These are phyloP conservation scores for Sebastes baramenuke DNA, from an alignment of 2,797 vertebrate species.

Conservation along the genomic window DNA sequence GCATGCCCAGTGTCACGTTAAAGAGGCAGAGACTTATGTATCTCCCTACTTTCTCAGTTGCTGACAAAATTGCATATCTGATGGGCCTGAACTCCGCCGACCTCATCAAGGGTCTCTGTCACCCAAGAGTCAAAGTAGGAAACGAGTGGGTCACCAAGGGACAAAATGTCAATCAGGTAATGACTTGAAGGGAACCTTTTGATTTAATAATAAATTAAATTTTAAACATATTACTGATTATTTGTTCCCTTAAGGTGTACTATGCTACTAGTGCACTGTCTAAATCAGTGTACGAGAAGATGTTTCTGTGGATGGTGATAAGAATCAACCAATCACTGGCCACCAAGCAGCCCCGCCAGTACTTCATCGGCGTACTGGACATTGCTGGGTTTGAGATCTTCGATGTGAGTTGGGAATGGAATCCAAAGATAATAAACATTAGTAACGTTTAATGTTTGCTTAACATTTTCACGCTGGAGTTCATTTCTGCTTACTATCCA, in stretches of 20 bases:
- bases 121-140: slow-evolving; percentile 90
- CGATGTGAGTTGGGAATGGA: slow-evolving; percentile 71
- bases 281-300: slow-evolving; percentile 85
- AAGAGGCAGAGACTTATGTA: neutral
- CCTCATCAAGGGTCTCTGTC: slow-evolving; percentile 87
- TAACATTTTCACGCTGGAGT: neutral
- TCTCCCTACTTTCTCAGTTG: slow-evolving; percentile 71
- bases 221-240: neutral
- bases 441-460: neutral
- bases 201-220: neutral
- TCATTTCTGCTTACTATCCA: neutral
- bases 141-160: slow-evolving; percentile 92
- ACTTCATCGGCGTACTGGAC: slow-evolving; percentile 86
- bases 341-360: slow-evolving; percentile 84
- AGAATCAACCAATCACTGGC: slow-evolving; percentile 85
- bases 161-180: slow-evolving; percentile 87
- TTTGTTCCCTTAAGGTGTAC: slow-evolving; percentile 69
- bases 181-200: neutral
- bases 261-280: slow-evolving; percentile 82
- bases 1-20: neutral
- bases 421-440: neutral
- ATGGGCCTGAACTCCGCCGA: slow-evolving; percentile 90
- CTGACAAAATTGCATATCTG: slow-evolving; percentile 87
- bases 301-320: slow-evolving; percentile 87
- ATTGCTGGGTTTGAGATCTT: slow-evolving; percentile 88